These are phyloP conservation scores for Anas platyrhynchos DNA, from an alignment of 2,113 vertebrate species.

Conservation along the genomic window DNA sequence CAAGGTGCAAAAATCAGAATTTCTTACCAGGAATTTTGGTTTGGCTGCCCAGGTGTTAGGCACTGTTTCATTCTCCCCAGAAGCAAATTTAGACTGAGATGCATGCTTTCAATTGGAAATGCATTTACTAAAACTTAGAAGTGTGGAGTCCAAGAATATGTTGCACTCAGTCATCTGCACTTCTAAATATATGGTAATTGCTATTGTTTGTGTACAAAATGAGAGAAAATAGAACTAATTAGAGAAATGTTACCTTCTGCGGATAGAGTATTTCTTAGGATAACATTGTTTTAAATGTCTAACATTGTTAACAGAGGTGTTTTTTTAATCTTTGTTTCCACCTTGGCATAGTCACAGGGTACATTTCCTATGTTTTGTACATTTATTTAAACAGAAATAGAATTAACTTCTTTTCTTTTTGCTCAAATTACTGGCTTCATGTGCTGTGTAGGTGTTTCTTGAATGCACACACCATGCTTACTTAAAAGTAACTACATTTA, in stretches of 20 bases:
- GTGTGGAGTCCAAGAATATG: not conserved
- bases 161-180: not conserved
- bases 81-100: not conserved
- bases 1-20: not conserved
- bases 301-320: not conserved
- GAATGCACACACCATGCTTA: not conserved
- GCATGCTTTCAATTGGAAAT: not conserved
- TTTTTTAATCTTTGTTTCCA: not conserved
- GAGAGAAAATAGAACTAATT: constrained; percentile 10
- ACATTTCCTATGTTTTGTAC: not conserved
- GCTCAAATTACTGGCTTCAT: not conserved
- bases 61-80: not conserved
- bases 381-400: constrained; percentile 1
- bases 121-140: not conserved
- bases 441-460: constrained; percentile 1
- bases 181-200: not conserved
- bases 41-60: not conserved
- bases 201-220: not conserved
- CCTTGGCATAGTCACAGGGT: not conserved
- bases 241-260: not conserved
- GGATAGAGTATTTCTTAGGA: not conserved
- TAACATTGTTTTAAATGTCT: not conserved
- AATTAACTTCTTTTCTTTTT: not conserved
- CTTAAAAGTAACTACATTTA: constrained; percentile 15
- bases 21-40: not conserved